Base-by-base conservation (phyloP, 2,113 vertebrate species). In the Hypocryptadius cinnamomeus region DNA sequence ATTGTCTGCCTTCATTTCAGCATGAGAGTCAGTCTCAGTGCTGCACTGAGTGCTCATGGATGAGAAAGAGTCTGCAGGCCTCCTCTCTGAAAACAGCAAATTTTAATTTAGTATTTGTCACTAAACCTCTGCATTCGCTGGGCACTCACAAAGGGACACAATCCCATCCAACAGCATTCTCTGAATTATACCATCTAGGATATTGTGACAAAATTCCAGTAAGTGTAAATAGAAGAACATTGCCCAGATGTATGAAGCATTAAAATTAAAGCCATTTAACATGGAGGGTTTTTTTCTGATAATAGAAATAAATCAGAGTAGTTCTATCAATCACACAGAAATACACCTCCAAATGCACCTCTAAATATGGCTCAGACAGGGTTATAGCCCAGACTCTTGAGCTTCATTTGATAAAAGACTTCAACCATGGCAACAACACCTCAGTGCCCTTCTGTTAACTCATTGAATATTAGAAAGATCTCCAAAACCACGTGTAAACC, bases 1-100 rank as follows among this genome's bases (percentile, higher is more conserved):
- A 0, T 13, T 13, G 1, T 28, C 37, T 31, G 90, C 78, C 66
- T 53, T 31, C 2, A 5, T 70, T 28, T 96, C 97, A 39, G 37
- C 54, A 2, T 84, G 83, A 3, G 97, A 97, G 10, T 97, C 97
- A 13, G 97, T 96, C 33, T 88, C 97, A 61, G 98, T 96, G 77
- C 97, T 97, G 63, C 92, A 97, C 44, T 93, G 95, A 21, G 92
- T 73, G 69, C 97, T 96, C 91, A 76, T 54, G 42, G 97, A 97
- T 6, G 97, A 98, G 61, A 63, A 12, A 4, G 98, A 98, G 17
- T 16, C 65, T 28, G 42, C 57, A 86, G 95, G 95, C 57, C 92
- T 97, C 45, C 87, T 65, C 53, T 96, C 98, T 96, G 71, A 13
- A 95, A 97, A 92, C 11, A 79, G 68, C 20, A 89, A 93, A 96